Evolutionary conservation across 2,888 invertebrate genomes (phyloP).

Genomic region (Mycalesis mineus): DNA sequence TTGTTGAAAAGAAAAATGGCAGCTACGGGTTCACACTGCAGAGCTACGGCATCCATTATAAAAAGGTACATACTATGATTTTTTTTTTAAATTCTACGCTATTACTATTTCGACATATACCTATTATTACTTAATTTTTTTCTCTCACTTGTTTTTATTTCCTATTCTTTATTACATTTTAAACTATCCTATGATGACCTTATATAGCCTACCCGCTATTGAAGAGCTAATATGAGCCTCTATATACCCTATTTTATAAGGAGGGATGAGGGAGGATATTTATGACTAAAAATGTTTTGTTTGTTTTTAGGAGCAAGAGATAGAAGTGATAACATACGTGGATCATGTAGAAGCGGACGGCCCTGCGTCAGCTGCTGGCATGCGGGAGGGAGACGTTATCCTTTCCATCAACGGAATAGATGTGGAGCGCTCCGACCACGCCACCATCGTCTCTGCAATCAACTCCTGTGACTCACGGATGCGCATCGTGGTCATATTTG

Average conservation of each 20-base stretch:
- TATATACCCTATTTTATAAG: too few species aligned
- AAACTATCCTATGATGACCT: too few species aligned
- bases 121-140: too few species aligned
- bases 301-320: conserved; percentile 84
- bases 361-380: conserved; percentile 93
- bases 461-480: conserved; percentile 92
- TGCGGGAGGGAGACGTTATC: conserved; percentile 98
- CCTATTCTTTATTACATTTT: too few species aligned
- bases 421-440: conserved; percentile 96
- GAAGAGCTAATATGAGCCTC: too few species aligned
- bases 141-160: too few species aligned
- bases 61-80: conserved; percentile 71
- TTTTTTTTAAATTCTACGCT: neutral
- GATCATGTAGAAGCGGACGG: conserved; percentile 97
- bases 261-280: too few species aligned
- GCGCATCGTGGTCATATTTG: conserved; percentile 97
- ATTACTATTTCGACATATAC: too few species aligned
- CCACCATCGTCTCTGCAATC: conserved; percentile 93
- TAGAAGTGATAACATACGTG: conserved; percentile 97
- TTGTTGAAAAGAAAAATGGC: conserved; percentile 92
- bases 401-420: conserved; percentile 97
- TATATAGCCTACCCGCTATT: too few species aligned
- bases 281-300: neutral
- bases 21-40: conserved; percentile 97
- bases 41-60: conserved; percentile 98